These are phyloP conservation scores for Diceros bicornis DNA, from an alignment of 2,797 vertebrate species.

Conservation along the genomic window DNA sequence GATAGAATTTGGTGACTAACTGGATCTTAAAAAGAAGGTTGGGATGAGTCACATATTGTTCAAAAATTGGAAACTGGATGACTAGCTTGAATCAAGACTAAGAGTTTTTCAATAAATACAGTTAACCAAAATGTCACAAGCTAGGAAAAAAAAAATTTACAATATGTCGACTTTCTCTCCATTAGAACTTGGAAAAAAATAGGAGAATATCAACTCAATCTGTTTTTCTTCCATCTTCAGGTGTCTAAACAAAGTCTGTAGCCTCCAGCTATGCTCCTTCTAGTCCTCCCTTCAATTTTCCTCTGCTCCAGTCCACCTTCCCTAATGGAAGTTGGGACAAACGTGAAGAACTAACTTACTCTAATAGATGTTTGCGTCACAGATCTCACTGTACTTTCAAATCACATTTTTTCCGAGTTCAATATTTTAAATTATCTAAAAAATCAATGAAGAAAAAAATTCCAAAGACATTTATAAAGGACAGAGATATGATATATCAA, in stretches of 20 bases:
- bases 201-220: neutral
- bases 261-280: neutral
- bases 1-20: neutral
- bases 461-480: neutral
- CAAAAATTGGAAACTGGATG: neutral
- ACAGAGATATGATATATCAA: neutral
- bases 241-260: neutral
- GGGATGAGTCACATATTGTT: neutral
- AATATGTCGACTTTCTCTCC: neutral
- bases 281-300: neutral
- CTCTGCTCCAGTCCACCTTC: neutral
- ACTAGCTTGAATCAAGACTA: neutral
- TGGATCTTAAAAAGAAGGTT: neutral
- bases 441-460: neutral
- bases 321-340: neutral
- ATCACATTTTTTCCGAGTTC: neutral
- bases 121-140: neutral
- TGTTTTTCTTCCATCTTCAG: neutral
- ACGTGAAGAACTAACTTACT: neutral
- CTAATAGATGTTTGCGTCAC: neutral
- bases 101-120: constrained; percentile 18
- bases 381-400: neutral
- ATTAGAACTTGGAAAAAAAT: neutral
- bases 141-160: neutral
- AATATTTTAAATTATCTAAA: constrained; percentile 19